Conservation (phyloP, 2,113 vertebrate species). For the Nothoprocta pentlandii region DNA sequence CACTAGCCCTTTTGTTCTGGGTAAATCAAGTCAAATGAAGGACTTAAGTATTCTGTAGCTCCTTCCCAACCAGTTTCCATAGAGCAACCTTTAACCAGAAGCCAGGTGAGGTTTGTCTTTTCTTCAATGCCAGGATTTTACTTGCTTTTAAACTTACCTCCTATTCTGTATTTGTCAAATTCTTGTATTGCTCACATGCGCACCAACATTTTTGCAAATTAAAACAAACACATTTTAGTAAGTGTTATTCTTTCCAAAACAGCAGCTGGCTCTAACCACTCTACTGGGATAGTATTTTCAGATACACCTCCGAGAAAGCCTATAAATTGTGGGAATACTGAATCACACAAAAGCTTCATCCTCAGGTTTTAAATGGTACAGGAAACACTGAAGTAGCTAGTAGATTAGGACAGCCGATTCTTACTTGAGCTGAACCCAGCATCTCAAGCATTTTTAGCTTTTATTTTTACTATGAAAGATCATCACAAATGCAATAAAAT, state of each 20-base stretch:
- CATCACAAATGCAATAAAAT: not conserved
- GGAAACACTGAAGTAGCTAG: not conserved
- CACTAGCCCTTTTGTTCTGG: not conserved
- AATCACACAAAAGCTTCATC: not conserved
- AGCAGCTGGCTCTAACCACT: not conserved
- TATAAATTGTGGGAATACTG: not conserved
- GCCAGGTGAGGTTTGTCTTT: not conserved
- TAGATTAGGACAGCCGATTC: not conserved
- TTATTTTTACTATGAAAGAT: not conserved
- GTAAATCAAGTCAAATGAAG: not conserved
- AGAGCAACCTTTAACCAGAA: not conserved
- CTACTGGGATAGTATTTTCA: not conserved
- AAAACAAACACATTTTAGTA: not conserved
- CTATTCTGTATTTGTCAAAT: not conserved
- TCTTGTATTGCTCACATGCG: not conserved
- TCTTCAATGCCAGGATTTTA: not conserved
- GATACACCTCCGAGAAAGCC: not conserved
- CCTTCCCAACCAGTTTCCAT: not conserved
- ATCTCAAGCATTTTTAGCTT: not conserved
- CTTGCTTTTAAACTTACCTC: not conserved
- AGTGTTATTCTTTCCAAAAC: not conserved
- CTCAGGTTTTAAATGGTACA: not conserved
- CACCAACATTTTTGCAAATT: not conserved
- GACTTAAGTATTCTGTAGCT: not conserved
- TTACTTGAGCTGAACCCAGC: not conserved